phyloP scores from a whole-genome alignment of 2,888 invertebrate species.

The Chrysomela aeneicollis region DNA sequence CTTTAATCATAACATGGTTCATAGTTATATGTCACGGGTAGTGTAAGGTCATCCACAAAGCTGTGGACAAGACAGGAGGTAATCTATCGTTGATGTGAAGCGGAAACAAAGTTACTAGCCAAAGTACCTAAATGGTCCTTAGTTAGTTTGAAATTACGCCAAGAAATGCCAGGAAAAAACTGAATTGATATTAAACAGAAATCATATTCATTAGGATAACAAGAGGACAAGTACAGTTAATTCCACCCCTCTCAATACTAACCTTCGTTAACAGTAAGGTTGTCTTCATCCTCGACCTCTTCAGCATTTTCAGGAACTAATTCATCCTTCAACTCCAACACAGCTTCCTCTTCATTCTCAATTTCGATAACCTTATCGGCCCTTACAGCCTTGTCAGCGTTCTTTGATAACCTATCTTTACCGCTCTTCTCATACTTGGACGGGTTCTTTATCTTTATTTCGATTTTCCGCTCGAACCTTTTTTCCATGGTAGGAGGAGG shows the following conservation, averaged over 20 bases:
- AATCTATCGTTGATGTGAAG: too few relatives aligned
- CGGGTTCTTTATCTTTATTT: conserved; percentile 58
- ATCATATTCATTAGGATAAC: too few relatives aligned
- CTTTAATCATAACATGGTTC: too few relatives aligned
- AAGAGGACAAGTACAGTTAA: too few relatives aligned
- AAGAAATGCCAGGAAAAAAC: too few relatives aligned
- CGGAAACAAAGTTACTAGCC: too few relatives aligned
- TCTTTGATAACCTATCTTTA: conserved; percentile 29
- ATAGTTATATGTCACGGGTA: too few relatives aligned
- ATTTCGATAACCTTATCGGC: conserved; percentile 18
- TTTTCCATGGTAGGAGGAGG: conserved; percentile 36
- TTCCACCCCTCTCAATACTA: conserved; percentile 16
- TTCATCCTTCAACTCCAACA: conserved; percentile 28
- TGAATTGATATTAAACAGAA: too few relatives aligned
- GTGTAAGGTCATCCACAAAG: too few relatives aligned
- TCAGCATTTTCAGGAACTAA: conserved; percentile 48
- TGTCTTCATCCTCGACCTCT: conserved; percentile 45
- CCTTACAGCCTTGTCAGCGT: conserved; percentile 24
- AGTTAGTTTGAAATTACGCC: too few relatives aligned
- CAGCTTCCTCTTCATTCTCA: conserved; percentile 27
- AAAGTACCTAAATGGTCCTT: too few relatives aligned
- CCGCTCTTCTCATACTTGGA: conserved; percentile 52
- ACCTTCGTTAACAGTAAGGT: conserved; percentile 43
- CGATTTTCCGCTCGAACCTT: conserved; percentile 53
- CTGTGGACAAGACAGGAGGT: too few relatives aligned